Conservation (phyloP, 2,113 vertebrate genomes). For the Epinephelus moara region DNA sequence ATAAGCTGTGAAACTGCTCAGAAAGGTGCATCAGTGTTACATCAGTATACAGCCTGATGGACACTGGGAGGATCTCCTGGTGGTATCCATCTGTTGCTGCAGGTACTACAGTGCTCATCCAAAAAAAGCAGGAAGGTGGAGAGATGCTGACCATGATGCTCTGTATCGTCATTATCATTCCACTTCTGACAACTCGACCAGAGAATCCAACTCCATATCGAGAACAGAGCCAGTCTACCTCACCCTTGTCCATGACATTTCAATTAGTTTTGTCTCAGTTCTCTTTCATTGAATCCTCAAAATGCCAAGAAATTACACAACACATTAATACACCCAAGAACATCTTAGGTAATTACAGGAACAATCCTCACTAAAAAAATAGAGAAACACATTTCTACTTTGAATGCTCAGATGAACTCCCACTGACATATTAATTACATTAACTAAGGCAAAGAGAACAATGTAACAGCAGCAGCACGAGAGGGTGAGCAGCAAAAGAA, state of each 20-base stretch:
- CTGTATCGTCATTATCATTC: too few species aligned
- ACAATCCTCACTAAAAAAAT: neutral
- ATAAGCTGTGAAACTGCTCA: neutral
- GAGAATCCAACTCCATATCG: too few species aligned
- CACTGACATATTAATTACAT: slow-evolving; percentile 9
- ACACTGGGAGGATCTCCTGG: too few species aligned
- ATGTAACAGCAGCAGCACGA: slow-evolving; percentile 6
- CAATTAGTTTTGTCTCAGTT: neutral
- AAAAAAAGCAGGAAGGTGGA: too few species aligned
- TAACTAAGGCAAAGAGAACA: neutral
- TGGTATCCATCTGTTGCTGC: too few species aligned
- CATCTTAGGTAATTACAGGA: neutral
- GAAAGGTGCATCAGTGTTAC: neutral
- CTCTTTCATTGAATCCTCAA: neutral
- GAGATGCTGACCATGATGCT: too few species aligned
- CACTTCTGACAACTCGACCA: too few species aligned
- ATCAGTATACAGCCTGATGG: too few species aligned
- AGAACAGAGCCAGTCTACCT: neutral
- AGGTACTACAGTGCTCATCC: too few species aligned
- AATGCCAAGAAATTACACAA: neutral
- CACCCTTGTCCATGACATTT: neutral
- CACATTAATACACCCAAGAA: neutral
- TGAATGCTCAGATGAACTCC: neutral
- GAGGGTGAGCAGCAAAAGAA: neutral
- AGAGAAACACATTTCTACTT: neutral